Evolutionary conservation across 2,888 invertebrate genomes (phyloP).

Genomic region (Nomada ruficornis): DNA sequence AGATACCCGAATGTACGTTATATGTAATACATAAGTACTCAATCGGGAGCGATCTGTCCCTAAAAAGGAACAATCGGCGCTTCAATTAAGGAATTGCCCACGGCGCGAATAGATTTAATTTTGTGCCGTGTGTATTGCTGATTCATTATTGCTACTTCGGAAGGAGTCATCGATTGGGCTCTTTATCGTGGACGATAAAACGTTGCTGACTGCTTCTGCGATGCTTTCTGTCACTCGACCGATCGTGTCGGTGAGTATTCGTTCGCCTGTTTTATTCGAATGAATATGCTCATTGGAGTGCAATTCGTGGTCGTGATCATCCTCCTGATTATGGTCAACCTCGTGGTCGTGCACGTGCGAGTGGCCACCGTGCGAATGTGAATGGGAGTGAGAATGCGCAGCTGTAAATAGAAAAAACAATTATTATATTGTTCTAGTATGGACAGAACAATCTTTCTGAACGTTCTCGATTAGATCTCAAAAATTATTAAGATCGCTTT

Average conservation of each 20-base stretch:
- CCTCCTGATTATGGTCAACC: conserved; percentile 49
- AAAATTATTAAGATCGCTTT: no score
- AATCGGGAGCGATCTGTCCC: conserved; percentile 9
- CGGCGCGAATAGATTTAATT: conserved; percentile 40
- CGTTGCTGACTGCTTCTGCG: conserved; percentile 69
- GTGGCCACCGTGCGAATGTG: conserved; percentile 70
- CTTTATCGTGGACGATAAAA: conserved; percentile 65
- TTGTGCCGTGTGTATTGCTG: conserved; percentile 3
- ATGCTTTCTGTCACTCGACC: conserved; percentile 73
- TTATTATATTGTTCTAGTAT: not conserved
- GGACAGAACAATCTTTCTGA: not conserved
- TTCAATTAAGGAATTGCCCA: conserved; percentile 5
- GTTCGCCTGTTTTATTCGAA: conserved; percentile 21
- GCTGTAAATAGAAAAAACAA: conserved; percentile 69
- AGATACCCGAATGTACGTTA: conserved; percentile 21
- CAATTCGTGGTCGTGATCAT: conserved; percentile 51
- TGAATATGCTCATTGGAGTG: conserved; percentile 38
- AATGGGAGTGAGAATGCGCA: conserved; percentile 78
- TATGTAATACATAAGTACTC: conserved; percentile 16
- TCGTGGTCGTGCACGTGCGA: conserved; percentile 41
- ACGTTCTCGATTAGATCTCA: not conserved
- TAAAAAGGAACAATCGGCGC: conserved; percentile 12
- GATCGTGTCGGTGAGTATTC: conserved; percentile 65
- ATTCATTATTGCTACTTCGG: conserved; percentile 26
- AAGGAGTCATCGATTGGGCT: not conserved